Conservation (phyloP, 2,113 vertebrate genomes). For the Glaucidium brasilianum region DNA sequence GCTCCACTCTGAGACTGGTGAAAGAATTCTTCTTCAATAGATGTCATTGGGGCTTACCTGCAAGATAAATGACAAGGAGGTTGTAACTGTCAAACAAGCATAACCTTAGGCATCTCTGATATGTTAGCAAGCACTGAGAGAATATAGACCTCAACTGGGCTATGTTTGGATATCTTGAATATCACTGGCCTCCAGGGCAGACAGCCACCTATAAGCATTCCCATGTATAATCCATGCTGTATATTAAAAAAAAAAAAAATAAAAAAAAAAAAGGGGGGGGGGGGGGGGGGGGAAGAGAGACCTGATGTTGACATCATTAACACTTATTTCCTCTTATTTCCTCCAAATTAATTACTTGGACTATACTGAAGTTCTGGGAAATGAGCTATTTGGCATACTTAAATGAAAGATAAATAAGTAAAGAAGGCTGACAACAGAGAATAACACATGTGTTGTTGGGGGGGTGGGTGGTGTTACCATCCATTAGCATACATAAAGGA, state of each 20-base stretch:
- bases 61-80: not conserved
- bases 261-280: not conserved
- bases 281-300: not conserved
- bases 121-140: not conserved
- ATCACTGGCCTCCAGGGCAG: not conserved
- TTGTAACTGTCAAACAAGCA: not conserved
- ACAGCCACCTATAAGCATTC: not conserved
- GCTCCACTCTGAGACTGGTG: not conserved
- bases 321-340: not conserved
- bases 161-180: not conserved
- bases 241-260: not conserved
- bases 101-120: not conserved
- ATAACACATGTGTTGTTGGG: not conserved
- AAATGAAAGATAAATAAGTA: not conserved
- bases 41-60: not conserved
- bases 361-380: not conserved
- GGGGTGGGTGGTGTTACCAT: not conserved
- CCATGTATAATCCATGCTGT: not conserved
- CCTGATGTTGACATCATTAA: not conserved
- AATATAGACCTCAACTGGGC: not conserved
- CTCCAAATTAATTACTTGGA: not conserved
- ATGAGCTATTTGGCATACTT: not conserved
- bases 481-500: not conserved
- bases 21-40: not conserved
- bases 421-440: not conserved